These are phyloP conservation scores for Nasonia oneida DNA, from an alignment of 2,888 invertebrate genomes.

Conservation along the genomic window DNA sequence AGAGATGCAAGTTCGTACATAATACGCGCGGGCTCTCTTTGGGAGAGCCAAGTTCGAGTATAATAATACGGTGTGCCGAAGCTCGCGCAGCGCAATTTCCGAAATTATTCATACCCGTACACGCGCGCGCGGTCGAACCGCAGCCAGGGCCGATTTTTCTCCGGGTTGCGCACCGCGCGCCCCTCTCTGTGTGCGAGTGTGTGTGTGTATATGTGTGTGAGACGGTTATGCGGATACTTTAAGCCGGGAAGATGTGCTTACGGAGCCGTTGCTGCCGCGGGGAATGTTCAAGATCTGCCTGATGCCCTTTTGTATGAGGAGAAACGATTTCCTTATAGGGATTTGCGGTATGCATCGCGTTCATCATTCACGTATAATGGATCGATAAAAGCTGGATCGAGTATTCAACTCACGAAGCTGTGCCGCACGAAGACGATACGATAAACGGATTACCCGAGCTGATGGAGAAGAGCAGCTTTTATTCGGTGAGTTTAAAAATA, in stretches of 20 bases:
- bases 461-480: not conserved
- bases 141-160: not conserved
- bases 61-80: conserved; percentile 32
- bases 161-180: not conserved
- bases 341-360: too few relatives aligned
- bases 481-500: not conserved
- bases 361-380: too few relatives aligned
- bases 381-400: not conserved
- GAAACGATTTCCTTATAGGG: not conserved
- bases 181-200: not conserved
- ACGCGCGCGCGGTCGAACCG: not conserved
- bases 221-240: not conserved
- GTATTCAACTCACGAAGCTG: not conserved
- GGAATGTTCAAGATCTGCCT: not conserved
- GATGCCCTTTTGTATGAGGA: not conserved
- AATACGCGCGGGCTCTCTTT: not conserved
- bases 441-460: not conserved
- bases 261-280: not conserved
- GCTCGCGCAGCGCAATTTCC: conserved; percentile 35
- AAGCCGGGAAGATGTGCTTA: not conserved
- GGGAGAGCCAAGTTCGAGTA: conserved; percentile 29
- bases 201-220: not conserved
- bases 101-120: conserved; percentile 45
- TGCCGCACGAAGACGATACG: not conserved
- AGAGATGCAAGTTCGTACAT: conserved; percentile 14